phyloP scores from a whole-genome alignment of 53 echinoderm and acorn worm species.

The Astropecten irregularis region DNA sequence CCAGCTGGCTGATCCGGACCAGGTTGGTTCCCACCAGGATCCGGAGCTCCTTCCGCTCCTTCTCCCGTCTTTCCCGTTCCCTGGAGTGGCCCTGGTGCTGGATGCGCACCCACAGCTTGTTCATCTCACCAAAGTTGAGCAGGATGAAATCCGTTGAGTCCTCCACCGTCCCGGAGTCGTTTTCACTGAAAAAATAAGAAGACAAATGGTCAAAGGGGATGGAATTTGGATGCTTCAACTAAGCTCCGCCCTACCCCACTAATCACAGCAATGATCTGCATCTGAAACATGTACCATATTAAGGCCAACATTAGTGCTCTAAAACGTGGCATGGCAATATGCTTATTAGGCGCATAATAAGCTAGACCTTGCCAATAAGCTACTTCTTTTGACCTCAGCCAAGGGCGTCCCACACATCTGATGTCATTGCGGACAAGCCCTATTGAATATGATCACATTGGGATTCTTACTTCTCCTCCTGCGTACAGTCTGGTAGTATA shows the following conservation, averaged over 20 bases:
- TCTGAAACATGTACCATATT: too few species aligned
- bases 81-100: slow-evolving; percentile 98
- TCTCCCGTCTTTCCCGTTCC: slow-evolving; percentile 94
- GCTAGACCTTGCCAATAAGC: too few species aligned
- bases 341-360: too few species aligned
- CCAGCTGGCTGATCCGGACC: slow-evolving; percentile 95
- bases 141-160: slow-evolving; percentile 99
- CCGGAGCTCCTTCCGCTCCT: slow-evolving; percentile 88
- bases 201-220: background rate
- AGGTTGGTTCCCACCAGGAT: slow-evolving; percentile 98
- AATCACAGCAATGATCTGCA: too few species aligned
- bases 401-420: too few species aligned
- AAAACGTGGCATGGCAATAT: too few species aligned
- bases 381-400: too few species aligned
- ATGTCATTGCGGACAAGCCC: too few species aligned
- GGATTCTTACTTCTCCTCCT: slow-evolving; percentile 73
- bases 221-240: too few species aligned
- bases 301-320: too few species aligned
- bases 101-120: slow-evolving; percentile 98
- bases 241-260: too few species aligned
- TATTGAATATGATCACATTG: too few species aligned
- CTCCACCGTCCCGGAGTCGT: slow-evolving; percentile 75
- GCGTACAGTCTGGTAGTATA: slow-evolving; percentile 78
- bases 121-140: slow-evolving; percentile 98
- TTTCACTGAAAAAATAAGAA: slow-evolving; percentile 42